Evolutionary conservation across 2,113 vertebrate genomes (phyloP).

Genomic region (Naja naja): DNA sequence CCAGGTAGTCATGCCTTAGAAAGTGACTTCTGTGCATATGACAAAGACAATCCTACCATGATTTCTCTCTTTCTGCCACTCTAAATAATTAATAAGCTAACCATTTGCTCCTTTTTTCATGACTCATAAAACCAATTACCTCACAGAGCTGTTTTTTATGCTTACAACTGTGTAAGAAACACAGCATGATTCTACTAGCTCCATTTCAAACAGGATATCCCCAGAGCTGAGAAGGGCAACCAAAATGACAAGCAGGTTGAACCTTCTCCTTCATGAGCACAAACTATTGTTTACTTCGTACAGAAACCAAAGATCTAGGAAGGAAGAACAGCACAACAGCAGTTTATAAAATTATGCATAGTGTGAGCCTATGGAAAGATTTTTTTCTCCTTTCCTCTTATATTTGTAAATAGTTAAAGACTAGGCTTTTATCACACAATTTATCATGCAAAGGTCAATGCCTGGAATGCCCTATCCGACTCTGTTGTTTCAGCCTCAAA

Average conservation of each 20-base stretch:
- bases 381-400: not conserved
- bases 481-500: no score
- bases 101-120: not conserved
- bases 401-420: not conserved
- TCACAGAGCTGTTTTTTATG: not conserved
- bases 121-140: not conserved
- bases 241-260: not conserved
- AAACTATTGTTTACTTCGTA: not conserved
- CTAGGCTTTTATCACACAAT: not conserved
- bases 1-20: not conserved
- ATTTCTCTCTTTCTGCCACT: not conserved
- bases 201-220: not conserved
- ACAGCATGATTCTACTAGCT: not conserved
- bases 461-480: no score
- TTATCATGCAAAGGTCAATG: no score
- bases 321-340: not conserved
- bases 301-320: not conserved
- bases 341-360: not conserved
- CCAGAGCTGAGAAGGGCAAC: not conserved
- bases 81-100: not conserved
- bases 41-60: not conserved
- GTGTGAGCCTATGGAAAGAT: not conserved
- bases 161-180: not conserved
- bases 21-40: not conserved
- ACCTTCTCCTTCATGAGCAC: not conserved